A percentile compares a stretch with the other conserved stretches of the same genome.
phyloP scores from a whole-genome alignment of 2,113 vertebrate species.

The Casuarius casuarius region DNA sequence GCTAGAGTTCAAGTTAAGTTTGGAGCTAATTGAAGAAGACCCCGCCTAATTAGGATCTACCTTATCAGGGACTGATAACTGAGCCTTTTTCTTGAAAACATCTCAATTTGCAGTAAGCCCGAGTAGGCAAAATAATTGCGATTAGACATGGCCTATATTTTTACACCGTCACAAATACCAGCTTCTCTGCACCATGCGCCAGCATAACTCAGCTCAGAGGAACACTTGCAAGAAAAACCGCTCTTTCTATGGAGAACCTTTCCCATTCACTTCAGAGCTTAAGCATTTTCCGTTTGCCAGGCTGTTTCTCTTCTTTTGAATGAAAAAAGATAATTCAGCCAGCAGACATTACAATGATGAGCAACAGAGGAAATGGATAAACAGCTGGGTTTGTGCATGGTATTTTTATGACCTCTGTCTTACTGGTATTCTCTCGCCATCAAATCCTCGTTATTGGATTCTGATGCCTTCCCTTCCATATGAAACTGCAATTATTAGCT shows the following conservation, averaged over 20 bases:
- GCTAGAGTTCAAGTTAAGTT: neutral
- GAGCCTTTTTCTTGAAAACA: neutral
- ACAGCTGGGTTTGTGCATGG: slow-evolving; percentile 29
- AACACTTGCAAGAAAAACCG: neutral
- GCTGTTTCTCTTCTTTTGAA: neutral
- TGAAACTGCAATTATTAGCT: slow-evolving; percentile 9
- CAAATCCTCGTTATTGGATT: neutral
- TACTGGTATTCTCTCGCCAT: slow-evolving; percentile 20
- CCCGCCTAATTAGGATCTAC: neutral
- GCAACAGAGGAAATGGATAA: slow-evolving; percentile 22
- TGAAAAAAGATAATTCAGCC: neutral
- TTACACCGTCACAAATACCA: neutral
- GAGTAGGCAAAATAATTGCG: neutral
- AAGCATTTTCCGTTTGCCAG: neutral
- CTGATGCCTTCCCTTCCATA: neutral
- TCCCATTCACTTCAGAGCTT: neutral
- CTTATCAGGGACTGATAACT: neutral
- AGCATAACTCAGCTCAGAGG: neutral
- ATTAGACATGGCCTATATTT: neutral
- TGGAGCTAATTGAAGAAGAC: neutral
- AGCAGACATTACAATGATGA: neutral
- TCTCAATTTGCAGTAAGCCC: neutral
- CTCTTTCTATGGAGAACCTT: neutral
- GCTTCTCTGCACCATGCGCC: neutral
- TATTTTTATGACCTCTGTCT: slow-evolving; percentile 34